Evolutionary conservation across 2,797 vertebrate genomes (phyloP), one percentile per base, ranked within the genome.

Genomic region (Fistularia tabacaria): DNA sequence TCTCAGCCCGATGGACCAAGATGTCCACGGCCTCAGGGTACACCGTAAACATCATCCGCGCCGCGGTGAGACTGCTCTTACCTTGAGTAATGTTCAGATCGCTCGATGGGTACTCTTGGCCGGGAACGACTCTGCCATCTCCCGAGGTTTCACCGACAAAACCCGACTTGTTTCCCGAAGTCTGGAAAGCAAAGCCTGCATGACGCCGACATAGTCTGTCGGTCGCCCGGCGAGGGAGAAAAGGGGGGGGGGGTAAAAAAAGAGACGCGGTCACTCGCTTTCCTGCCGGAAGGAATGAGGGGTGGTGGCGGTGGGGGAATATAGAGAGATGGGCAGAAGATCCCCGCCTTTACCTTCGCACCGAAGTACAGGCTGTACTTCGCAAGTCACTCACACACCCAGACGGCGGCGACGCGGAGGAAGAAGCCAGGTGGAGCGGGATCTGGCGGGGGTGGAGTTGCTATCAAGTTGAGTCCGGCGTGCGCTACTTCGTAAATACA

Each of bases 111-210:
- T 25, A 25, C 9, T n/a, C 45, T 71, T 60, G 70, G 14, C 66
- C 67, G 25, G 25, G 51, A 79, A 65, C 76, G 86, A 88, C 25
- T 85, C 74, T 75, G 76, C 77, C 88, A 88, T 89, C 85, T 82
- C 81, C 73, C 57, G 77, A 85, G 66, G 53, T 83, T 76, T 81
- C 72, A 64, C 64, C 69, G 74, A 83, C 74, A 66, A 80, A 41
- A 63, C 70, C 66, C 70, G 71, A 57, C 62, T 67, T 87, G 85
- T 85, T 86, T 79, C 61, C 77, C 76, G 65, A 83, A 83, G 81
- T 86, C 71, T 73, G 71, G 63, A 44, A 56, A 68, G 75, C 78
- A 43, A 67, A 79, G 69, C 15, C 82, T 66, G 56, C 79, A 53
- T 77, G 80, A 73, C 74, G 77, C 79, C 77, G 73, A 79, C 85